These are phyloP conservation scores for Oceanodroma leucorhoa DNA, from an alignment of 2,797 vertebrate species.

Conservation along the genomic window DNA sequence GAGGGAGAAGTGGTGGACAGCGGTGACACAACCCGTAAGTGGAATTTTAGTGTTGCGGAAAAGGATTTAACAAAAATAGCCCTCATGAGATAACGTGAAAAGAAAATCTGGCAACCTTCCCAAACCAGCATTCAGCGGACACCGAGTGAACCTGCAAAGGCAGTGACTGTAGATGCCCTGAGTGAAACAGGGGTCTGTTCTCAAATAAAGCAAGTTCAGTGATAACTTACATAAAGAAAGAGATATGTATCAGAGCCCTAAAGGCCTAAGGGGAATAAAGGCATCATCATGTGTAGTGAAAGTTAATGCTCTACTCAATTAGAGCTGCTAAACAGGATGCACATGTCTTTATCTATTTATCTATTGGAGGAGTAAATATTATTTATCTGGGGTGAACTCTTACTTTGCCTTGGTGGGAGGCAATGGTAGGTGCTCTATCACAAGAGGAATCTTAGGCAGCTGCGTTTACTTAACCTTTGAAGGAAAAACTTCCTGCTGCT, in stretches of 20 bases:
- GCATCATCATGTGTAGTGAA: background rate
- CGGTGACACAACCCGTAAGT: background rate
- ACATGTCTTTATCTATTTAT: background rate
- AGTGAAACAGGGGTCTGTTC: background rate
- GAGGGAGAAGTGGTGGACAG: background rate
- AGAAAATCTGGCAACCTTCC: background rate
- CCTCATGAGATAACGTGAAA: background rate
- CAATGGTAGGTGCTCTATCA: background rate
- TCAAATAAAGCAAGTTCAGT: background rate
- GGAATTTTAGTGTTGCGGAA: background rate
- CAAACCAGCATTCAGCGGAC: background rate
- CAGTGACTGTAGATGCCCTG: background rate
- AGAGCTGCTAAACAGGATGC: background rate
- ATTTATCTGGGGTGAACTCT: background rate
- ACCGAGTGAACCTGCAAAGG: background rate
- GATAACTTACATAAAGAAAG: background rate
- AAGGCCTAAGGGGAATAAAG: background rate
- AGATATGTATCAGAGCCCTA: background rate
- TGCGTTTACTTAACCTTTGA: background rate
- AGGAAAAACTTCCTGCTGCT: background rate
- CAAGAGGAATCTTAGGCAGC: background rate
- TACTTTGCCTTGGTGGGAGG: background rate
- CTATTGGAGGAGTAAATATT: background rate
- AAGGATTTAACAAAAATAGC: background rate
- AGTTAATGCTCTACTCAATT: background rate